Base-by-base conservation (phyloP, 2,113 vertebrate species). In the Eidolon helvum region DNA sequence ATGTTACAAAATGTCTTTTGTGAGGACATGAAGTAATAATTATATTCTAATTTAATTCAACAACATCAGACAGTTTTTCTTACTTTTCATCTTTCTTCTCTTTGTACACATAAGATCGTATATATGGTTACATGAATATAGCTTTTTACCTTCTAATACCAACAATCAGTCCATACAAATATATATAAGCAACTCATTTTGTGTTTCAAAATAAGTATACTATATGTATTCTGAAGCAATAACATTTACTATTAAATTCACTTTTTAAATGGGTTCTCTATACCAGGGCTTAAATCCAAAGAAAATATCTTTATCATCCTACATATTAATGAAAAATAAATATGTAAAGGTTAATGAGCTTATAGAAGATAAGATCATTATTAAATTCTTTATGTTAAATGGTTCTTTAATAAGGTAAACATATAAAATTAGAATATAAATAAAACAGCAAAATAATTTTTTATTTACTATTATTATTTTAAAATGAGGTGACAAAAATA, bases 1-100 rank as follows among this genome's bases (percentile, higher is more conserved):
- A 99, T 98, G 98, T 98, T 99, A 98, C 98, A 98, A 98, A 99
- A 99, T 99, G 98, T 98, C 98, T 98, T 98, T 97, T 98, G 98
- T 98, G 98, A 98, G 99, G 98, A 98, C 98, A 98, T 97, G 98
- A 97, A 97, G 96, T 98, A 98, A 98, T 99, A 98, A 98, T 99
- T 98, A 98, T 95, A 96, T 97, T 98, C 97, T 98, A 98, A 98
- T 98, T 98, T 98, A 98, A 98, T 98, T 98, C 97, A 98, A 98
- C 96, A 97, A 96, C 57, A 97, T 98, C 92, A 97, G 98, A 97
- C 97, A 98, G 95, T 97, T 97, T 98, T 98, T 98, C 95, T 96
- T 97, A 97, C 92, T 92, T 97, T 91, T 95, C 33, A 14, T 91
- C 65, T 92, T 79, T 77, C 43, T 92, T 79, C 61, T 89, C 91